phyloP scores from a whole-genome alignment of 2,888 invertebrate genomes.

The Plagodis dolabraria region DNA sequence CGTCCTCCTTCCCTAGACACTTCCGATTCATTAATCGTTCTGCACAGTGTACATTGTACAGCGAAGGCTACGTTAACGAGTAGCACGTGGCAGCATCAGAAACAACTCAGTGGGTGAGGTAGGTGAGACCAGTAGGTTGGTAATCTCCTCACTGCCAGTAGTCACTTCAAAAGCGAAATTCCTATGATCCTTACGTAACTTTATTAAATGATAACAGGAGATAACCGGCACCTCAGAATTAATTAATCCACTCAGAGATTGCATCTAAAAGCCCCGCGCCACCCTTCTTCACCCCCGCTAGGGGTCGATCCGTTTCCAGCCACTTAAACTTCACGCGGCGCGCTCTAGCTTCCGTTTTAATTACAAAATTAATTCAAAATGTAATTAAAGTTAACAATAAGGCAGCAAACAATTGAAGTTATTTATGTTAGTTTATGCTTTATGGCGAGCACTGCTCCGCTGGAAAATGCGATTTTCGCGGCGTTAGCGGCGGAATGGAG shows the following conservation, averaged over 20 bases:
- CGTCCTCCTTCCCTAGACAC: no score
- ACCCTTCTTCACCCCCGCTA: slow-evolving; percentile 57
- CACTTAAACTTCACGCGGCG: slow-evolving; percentile 85
- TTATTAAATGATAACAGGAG: slow-evolving; percentile 84
- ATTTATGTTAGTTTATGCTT: slow-evolving; percentile 85
- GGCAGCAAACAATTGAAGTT: slow-evolving; percentile 86
- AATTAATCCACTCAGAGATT: slow-evolving; percentile 85
- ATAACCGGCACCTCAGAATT: slow-evolving; percentile 84
- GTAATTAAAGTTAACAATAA: slow-evolving; percentile 86
- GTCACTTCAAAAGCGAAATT: slow-evolving; percentile 52
- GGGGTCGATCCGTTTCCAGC: slow-evolving; percentile 83
- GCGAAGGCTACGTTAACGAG: no score
- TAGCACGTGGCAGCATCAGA: background rate
- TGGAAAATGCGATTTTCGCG: slow-evolving; percentile 64
- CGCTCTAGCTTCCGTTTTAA: slow-evolving; percentile 86
- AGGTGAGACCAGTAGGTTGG: background rate
- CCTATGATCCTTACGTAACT: slow-evolving; percentile 75
- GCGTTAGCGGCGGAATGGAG: slow-evolving; percentile 22
- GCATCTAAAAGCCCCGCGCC: slow-evolving; percentile 77
- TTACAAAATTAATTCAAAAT: slow-evolving; percentile 86
- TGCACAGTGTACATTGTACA: no score
- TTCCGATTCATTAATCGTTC: no score
- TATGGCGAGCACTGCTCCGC: slow-evolving; percentile 67
- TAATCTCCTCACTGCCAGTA: slow-evolving; percentile 13
- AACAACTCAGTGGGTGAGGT: background rate